These are phyloP conservation scores for Loripinus fragilis DNA, from an alignment of 2,888 invertebrate species.

Conservation along the genomic window DNA sequence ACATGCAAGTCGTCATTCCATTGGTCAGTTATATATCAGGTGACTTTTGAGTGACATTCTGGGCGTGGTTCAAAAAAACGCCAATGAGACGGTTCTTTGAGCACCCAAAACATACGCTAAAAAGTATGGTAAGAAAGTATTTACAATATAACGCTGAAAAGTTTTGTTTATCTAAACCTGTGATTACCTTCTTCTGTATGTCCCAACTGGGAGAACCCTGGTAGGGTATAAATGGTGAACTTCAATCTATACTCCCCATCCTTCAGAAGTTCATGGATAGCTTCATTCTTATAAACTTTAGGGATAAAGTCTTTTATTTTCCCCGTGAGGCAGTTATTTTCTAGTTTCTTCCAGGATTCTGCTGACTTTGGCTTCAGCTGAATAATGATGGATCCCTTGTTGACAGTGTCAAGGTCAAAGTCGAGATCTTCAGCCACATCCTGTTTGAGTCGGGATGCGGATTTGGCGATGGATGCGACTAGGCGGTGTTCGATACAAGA, in stretches of 20 bases:
- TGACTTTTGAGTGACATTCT: too few species aligned
- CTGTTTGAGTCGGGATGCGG: constrained; percentile 24
- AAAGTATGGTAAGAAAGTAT: too few species aligned
- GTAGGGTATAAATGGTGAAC: constrained; percentile 55
- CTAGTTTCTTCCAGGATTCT: constrained; percentile 50
- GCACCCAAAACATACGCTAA: too few species aligned
- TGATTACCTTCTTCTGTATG: neutral
- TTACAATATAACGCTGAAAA: too few species aligned
- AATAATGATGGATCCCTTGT: constrained; percentile 59
- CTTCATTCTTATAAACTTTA: constrained; percentile 50
- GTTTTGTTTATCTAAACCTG: too few species aligned
- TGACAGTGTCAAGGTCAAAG: constrained; percentile 50
- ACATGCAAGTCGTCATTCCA: too few species aligned
- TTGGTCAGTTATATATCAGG: too few species aligned
- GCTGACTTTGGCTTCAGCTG: constrained; percentile 44
- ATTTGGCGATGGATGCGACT: constrained; percentile 49
- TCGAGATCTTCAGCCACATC: constrained; percentile 29
- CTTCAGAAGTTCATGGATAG: constrained; percentile 35
- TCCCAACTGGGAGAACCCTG: constrained; percentile 3
- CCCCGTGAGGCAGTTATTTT: constrained; percentile 51
- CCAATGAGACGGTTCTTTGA: too few species aligned
- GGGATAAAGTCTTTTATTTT: constrained; percentile 62
- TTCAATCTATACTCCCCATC: constrained; percentile 55
- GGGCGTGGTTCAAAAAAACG: too few species aligned
- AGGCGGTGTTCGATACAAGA: constrained; percentile 41